phyloP scores from a whole-genome alignment of 2,888 invertebrate genomes.

The Drosophila longiperda region DNA sequence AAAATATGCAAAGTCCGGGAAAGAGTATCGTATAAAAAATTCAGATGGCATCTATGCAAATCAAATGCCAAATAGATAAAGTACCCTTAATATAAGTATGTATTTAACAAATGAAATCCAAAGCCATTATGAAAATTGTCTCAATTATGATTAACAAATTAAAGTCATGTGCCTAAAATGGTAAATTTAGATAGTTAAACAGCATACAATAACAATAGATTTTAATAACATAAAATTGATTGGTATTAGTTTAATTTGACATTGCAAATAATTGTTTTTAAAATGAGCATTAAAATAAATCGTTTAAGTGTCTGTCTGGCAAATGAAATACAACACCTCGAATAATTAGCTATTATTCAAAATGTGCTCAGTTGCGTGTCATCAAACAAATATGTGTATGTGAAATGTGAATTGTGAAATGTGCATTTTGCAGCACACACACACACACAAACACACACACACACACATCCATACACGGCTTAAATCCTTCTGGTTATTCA shows the following conservation, averaged over 20 bases:
- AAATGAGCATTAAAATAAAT: constrained; percentile 18
- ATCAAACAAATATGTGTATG: not conserved
- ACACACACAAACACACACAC: not conserved
- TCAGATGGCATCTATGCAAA: constrained; percentile 52
- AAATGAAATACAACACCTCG: constrained; percentile 62
- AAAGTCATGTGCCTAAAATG: constrained; percentile 5
- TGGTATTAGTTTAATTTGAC: not conserved
- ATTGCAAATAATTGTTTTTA: not conserved
- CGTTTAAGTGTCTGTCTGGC: constrained; percentile 32
- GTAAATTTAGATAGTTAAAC: constrained; percentile 8
- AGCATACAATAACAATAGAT: not conserved
- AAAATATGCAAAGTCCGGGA: constrained; percentile 38
- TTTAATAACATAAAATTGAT: not conserved
- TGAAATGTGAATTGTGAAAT: not conserved
- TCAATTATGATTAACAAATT: constrained; percentile 17
- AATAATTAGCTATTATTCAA: constrained; percentile 56
- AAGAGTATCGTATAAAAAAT: constrained; percentile 45
- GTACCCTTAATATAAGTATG: constrained; percentile 20
- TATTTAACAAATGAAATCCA: constrained; percentile 1
- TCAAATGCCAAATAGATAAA: constrained; percentile 33
- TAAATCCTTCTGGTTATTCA: constrained; percentile 61
- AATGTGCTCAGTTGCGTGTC: not conserved
- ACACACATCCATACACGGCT: not conserved
- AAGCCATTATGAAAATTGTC: constrained; percentile 32
- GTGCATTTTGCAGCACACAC: not conserved